These are phyloP conservation scores for Menura novaehollandiae DNA, from an alignment of 2,113 vertebrate genomes.

Conservation along the genomic window DNA sequence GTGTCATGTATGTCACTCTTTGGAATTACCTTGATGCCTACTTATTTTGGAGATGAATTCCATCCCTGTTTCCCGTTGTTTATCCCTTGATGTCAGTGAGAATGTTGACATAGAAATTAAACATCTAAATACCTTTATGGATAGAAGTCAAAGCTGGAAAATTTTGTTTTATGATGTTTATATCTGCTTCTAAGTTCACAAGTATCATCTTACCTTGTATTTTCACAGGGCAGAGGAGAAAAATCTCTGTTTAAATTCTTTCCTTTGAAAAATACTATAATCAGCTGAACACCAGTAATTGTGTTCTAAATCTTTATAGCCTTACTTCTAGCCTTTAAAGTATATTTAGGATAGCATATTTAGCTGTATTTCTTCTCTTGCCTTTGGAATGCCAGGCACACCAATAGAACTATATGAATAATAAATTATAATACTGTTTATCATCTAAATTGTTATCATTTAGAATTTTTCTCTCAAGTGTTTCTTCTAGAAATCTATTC, in stretches of 20 bases:
- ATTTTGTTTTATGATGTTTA: neutral
- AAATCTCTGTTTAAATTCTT: neutral
- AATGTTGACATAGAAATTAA: neutral
- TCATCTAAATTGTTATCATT: slow-evolving; percentile 40
- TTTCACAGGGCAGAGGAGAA: neutral
- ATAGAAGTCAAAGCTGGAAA: neutral
- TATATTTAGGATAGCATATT: slow-evolving; percentile 34
- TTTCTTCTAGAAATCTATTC: slow-evolving; percentile 52
- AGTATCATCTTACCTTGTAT: neutral
- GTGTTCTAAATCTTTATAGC: slow-evolving; percentile 36
- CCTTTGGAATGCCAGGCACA: slow-evolving; percentile 34
- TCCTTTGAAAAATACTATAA: slow-evolving; percentile 1
- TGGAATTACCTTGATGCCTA: neutral
- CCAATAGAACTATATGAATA: slow-evolving; percentile 52
- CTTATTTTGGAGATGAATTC: neutral
- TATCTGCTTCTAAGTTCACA: neutral
- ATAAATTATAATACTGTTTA: slow-evolving; percentile 55
- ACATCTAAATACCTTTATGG: neutral
- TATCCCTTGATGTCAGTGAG: neutral
- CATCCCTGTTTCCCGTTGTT: neutral
- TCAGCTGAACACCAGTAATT: neutral
- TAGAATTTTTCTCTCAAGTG: slow-evolving; percentile 54
- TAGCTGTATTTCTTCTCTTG: slow-evolving; percentile 26
- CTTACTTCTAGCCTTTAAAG: slow-evolving; percentile 20
- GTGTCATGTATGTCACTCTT: neutral